phyloP scores from a whole-genome alignment of 1,140 invertebrate species.

The Daktulosphaira vitifoliae region DNA sequence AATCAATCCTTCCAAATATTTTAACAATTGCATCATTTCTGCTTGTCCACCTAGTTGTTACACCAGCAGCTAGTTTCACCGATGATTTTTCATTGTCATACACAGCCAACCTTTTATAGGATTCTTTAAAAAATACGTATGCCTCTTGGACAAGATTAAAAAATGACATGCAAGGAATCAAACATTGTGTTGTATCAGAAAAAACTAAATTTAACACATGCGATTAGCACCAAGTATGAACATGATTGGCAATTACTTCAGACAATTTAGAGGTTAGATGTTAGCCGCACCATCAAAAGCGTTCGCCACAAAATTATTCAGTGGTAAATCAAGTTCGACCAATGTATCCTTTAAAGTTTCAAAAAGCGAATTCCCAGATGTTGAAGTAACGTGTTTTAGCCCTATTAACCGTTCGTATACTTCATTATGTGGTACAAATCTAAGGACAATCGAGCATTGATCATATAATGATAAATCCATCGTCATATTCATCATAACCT shows the following conservation, averaged over 20 bases:
- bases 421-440: slow-evolving; percentile 1
- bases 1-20: slow-evolving; percentile 4
- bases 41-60: neutral
- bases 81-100: neutral
- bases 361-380: neutral
- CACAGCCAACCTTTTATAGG: neutral
- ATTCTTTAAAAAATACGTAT: slow-evolving; percentile 3
- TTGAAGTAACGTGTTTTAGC: neutral
- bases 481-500: neutral
- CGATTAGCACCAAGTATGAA: no score
- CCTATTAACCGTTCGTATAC: neutral
- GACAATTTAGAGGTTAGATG: neutral
- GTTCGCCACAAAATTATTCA: neutral
- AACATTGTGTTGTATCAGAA: neutral
- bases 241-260: no score
- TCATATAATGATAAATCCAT: neutral
- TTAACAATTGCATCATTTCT: slow-evolving; percentile 9
- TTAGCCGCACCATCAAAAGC: slow-evolving; percentile 1
- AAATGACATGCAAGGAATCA: neutral
- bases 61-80: neutral
- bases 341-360: neutral
- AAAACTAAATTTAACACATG: neutral
- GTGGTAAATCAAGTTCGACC: neutral
- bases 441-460: slow-evolving; percentile 4
- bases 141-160: neutral